Conservation (phyloP, 2,113 vertebrate species). For the Felis chaus region DNA sequence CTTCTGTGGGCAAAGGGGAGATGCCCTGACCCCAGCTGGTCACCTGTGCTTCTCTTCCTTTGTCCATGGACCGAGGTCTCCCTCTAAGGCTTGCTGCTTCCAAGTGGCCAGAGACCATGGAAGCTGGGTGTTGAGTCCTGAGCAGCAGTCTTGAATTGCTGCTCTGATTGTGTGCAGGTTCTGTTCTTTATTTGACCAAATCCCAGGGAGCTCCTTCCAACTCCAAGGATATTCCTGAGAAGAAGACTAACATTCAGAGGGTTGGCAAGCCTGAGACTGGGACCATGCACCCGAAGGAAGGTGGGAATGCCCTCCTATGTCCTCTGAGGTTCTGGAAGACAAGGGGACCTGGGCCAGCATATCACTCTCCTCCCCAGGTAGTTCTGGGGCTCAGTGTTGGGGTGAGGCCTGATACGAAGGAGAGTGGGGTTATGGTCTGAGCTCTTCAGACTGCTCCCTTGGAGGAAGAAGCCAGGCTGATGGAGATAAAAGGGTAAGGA, state of each 20-base stretch:
- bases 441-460: background rate
- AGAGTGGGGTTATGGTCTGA: background rate
- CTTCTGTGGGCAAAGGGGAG: background rate
- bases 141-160: background rate
- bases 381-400: background rate
- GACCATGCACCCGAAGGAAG: background rate
- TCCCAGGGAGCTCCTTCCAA: background rate
- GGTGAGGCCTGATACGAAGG: background rate
- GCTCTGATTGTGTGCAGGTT: background rate
- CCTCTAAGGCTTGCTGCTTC: background rate
- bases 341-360: fast-evolving
- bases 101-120: background rate
- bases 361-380: background rate
- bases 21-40: no score
- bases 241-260: background rate
- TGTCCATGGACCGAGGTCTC: background rate
- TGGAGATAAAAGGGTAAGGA: background rate
- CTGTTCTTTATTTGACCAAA: background rate
- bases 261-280: background rate
- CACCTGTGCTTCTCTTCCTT: background rate
- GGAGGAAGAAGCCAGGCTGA: background rate
- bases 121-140: background rate
- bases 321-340: background rate
- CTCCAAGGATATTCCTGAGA: background rate
- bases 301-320: background rate